These are phyloP conservation scores for Pygocentrus nattereri DNA, from an alignment of 2,797 vertebrate genomes.

Conservation along the genomic window DNA sequence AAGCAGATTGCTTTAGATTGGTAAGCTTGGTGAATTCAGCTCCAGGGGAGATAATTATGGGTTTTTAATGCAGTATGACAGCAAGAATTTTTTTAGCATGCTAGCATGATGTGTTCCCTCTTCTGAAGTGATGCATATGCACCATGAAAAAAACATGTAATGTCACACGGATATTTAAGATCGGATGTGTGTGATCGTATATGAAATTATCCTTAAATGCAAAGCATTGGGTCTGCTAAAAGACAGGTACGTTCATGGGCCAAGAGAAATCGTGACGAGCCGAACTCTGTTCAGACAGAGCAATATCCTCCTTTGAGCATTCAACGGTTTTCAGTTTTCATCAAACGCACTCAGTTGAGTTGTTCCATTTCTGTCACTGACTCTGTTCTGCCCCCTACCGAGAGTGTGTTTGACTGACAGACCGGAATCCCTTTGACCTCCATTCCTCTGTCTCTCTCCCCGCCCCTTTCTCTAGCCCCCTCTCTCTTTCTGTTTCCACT, in stretches of 20 bases:
- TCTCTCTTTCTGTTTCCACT: conserved; percentile 12
- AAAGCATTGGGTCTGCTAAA: neutral
- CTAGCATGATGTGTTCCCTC: conserved; percentile 3
- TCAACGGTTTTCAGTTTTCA: conserved; percentile 36
- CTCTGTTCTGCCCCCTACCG: conserved; percentile 39
- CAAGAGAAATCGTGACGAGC: neutral
- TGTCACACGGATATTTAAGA: neutral
- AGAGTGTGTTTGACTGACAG: conserved; percentile 20
- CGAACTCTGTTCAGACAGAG: neutral
- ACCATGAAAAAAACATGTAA: conserved; percentile 6
- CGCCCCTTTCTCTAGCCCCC: neutral
- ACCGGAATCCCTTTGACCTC: conserved; percentile 45
- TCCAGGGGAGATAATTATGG: neutral
- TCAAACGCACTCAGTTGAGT: conserved; percentile 31
- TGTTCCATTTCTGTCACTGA: conserved; percentile 42
- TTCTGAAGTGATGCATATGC: conserved; percentile 12
- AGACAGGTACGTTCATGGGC: neutral
- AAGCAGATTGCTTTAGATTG: neutral
- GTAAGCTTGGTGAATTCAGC: neutral
- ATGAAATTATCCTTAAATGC: neutral
- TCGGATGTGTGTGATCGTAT: neutral
- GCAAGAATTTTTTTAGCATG: neutral
- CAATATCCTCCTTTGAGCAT: conserved; percentile 21
- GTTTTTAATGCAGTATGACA: neutral
- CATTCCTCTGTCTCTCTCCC: neutral